Evolutionary conservation across 2,113 vertebrate genomes (phyloP).

Genomic region (Prolemur simus): DNA sequence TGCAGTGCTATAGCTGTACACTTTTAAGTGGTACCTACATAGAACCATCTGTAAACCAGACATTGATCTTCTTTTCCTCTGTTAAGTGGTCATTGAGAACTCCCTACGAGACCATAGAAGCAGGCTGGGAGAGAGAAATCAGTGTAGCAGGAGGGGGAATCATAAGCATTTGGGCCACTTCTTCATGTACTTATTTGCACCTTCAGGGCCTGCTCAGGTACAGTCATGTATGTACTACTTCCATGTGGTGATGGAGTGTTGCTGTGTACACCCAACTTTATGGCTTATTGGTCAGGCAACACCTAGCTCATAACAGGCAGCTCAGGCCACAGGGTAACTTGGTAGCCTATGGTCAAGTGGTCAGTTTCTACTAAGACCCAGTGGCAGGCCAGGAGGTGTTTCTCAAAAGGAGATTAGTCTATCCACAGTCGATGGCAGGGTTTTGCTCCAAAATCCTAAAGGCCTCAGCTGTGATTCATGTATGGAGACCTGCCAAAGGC

Average conservation of each 20-base stretch:
- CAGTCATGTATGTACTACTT: too few relatives aligned
- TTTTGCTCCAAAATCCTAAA: not conserved
- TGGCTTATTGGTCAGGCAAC: not conserved
- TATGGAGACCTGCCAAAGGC: not conserved
- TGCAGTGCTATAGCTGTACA: not conserved
- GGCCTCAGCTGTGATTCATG: not conserved
- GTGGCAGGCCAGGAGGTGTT: not conserved
- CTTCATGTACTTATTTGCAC: not conserved
- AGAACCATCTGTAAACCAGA: not conserved
- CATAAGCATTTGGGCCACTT: not conserved
- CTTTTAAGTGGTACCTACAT: not conserved
- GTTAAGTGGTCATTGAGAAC: too few relatives aligned
- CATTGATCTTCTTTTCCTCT: too few relatives aligned
- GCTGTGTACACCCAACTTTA: not conserved
- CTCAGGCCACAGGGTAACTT: not conserved
- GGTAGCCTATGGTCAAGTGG: not conserved
- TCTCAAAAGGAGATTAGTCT: not conserved
- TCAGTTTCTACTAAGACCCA: not conserved
- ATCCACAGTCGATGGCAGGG: not conserved
- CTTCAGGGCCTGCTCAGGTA: not conserved
- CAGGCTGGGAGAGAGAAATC: not conserved
- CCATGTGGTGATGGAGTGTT: not conserved
- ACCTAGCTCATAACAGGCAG: not conserved
- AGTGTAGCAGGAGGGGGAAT: not conserved
- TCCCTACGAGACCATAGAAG: not conserved